Percentiles rank a stretch among this genome's conserved stretches.
Conservation (phyloP, 2,888 invertebrate genomes). For the Erpobdella octoculata region DNA sequence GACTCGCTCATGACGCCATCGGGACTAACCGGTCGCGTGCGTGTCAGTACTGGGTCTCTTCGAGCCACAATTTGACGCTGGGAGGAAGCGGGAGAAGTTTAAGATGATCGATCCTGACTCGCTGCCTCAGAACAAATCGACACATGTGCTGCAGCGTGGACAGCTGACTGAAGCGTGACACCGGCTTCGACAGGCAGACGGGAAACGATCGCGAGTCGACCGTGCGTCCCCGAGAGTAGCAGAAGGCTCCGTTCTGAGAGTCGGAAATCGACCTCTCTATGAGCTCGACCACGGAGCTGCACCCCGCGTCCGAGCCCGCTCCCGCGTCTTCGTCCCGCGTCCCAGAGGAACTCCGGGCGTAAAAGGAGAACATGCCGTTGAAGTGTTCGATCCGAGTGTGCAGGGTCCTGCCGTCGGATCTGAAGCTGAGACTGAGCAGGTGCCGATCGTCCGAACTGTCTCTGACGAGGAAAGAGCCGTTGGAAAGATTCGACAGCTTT, state of each 20-base stretch:
- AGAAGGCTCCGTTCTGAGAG: conserved; percentile 65
- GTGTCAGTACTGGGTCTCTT: conserved; percentile 43
- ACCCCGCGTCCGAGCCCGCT: neutral
- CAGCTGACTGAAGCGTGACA: conserved; percentile 66
- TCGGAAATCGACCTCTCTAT: conserved; percentile 66
- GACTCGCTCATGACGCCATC: too few relatives aligned
- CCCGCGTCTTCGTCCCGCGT: neutral
- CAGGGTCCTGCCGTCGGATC: conserved; percentile 62
- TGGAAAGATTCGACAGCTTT: conserved; percentile 77
- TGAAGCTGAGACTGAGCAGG: conserved; percentile 62
- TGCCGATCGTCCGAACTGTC: conserved; percentile 69
- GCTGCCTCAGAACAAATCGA: conserved; percentile 66
- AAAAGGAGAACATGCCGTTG: conserved; percentile 58
- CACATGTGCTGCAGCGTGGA: conserved; percentile 67
- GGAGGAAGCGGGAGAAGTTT: conserved; percentile 64
- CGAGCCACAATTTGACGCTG: conserved; percentile 50
- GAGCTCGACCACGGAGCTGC: conserved; percentile 61
- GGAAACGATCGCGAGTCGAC: conserved; percentile 66
- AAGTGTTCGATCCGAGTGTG: conserved; percentile 69
- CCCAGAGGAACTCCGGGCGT: conserved; percentile 39
- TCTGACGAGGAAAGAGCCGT: conserved; percentile 91
- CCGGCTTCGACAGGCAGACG: conserved; percentile 66
- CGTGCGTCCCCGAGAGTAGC: conserved; percentile 64
- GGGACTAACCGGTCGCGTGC: too few relatives aligned
- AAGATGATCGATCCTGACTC: conserved; percentile 63